These are phyloP conservation scores for Ceratoteleas bidentatus DNA, from an alignment of 1,140 invertebrate species.

Conservation along the genomic window DNA sequence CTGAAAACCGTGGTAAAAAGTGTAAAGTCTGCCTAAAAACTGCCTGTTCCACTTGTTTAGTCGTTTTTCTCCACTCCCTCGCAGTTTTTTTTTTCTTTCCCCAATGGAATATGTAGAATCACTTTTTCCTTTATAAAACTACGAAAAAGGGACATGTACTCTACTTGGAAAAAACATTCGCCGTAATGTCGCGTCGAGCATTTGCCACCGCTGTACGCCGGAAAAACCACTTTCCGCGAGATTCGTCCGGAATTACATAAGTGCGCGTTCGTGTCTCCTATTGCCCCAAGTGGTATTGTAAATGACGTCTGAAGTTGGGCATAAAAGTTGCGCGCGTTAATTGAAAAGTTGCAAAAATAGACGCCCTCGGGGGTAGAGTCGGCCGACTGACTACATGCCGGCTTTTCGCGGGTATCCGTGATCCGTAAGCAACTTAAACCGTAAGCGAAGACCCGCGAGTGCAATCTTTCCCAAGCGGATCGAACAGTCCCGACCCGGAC, in stretches of 20 bases:
- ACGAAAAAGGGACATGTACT: too few relatives aligned
- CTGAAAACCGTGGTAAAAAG: too few relatives aligned
- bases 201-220: not conserved
- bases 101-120: too few relatives aligned
- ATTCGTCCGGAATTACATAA: conserved; percentile 47
- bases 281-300: conserved; percentile 43
- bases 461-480: conserved; percentile 67
- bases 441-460: conserved; percentile 64
- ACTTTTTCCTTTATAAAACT: too few relatives aligned
- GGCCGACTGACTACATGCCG: not conserved
- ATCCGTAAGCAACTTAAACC: conserved; percentile 61
- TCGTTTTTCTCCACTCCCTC: too few relatives aligned
- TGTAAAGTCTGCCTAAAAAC: too few relatives aligned
- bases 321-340: conserved; percentile 45
- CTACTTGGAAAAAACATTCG: too few relatives aligned
- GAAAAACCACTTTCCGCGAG: conserved; percentile 33
- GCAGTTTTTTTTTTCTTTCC: too few relatives aligned
- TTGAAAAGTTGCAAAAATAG: conserved; percentile 64
- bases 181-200: too few relatives aligned
- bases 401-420: conserved; percentile 49
- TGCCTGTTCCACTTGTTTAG: too few relatives aligned
- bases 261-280: conserved; percentile 44
- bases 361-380: not conserved
- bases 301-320: conserved; percentile 47
- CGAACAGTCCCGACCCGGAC: conserved; percentile 41